Evolutionary conservation across 1,140 invertebrate species (phyloP), one percentile per base, ranked within the genome.

Genomic region (Mamestra configurata): DNA sequence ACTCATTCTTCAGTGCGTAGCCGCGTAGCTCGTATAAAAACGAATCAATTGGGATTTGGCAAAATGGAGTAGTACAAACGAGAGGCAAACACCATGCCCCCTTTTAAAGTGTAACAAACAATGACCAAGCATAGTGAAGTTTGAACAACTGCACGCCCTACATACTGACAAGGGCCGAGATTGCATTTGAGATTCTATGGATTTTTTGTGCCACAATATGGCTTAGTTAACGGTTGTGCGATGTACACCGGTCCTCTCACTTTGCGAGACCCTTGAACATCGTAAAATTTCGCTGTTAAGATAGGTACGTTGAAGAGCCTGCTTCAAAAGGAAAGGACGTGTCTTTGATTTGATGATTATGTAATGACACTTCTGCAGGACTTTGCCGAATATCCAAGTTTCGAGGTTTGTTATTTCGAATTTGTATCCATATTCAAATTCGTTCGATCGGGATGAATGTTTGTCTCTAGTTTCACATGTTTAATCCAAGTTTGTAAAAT

Each of bases 141-240:
- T 24, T 35, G 18, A 53, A 22, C 40, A 37, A 77, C 66, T 71
- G 49, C 24, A 49, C 68, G 80, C 68, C 76, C 80, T 75, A 78
- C 55, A 66, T 55, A 78, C 10, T 64, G 71, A 55, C 55, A 66
- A 77, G 79, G 73, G 75, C 68, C 73, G 24, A 64, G 68, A 73
- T 78, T 73, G 68, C 72, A 76, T 80, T 77, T 46, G 20, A 81
- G 57, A 78, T 81, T 78, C 55, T 73, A 81, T 81, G 43, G 80
- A 70, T 80, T 77, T 80, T 72, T 81, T 78, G 6, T 43, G 49
- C 13, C 31, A 37, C 59, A 37, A 24, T 37, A 13, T 37, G 53
- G 27, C 59, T 61, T 35, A 24, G 53, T 24, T 24, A 61, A 35
- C 59, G 11, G 27, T 61, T 22, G 11, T 22, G 22, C 15, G 15